Evolutionary conservation across 2,797 vertebrate genomes (phyloP).

Genomic region (Pantherophis alleghaniensis): DNA sequence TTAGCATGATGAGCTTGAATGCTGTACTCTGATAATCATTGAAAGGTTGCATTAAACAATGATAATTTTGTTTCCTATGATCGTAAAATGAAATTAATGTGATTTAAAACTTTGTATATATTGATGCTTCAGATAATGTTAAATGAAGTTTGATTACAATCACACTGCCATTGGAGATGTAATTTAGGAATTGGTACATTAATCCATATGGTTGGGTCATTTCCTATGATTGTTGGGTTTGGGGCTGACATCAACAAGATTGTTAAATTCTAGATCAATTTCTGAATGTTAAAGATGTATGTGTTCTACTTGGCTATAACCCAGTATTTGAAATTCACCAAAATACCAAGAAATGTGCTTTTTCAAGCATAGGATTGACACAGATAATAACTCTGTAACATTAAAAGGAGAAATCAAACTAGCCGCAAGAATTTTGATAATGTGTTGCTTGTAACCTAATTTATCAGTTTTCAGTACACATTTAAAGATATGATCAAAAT

Average conservation of each 20-base stretch:
- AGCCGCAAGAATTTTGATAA: neutral
- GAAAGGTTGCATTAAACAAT: neutral
- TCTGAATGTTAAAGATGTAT: neutral
- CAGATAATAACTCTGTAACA: neutral
- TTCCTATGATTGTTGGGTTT: neutral
- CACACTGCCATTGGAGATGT: neutral
- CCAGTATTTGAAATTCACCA: neutral
- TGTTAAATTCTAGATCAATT: neutral
- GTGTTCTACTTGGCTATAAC: neutral
- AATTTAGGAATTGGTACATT: neutral
- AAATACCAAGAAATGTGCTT: neutral
- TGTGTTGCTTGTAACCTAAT: neutral
- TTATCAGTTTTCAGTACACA: neutral
- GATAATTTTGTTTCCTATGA: neutral
- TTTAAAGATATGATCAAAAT: neutral
- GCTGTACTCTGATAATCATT: neutral
- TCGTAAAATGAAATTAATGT: neutral
- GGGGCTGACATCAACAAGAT: neutral
- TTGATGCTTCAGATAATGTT: neutral
- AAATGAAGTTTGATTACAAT: neutral
- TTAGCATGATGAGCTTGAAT: neutral
- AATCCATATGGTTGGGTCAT: neutral
- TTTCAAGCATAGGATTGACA: neutral
- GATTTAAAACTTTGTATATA: neutral
- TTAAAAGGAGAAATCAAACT: neutral